These are phyloP conservation scores for Leptura quadrifasciata DNA, from an alignment of 2,888 invertebrate species.

Conservation along the genomic window DNA sequence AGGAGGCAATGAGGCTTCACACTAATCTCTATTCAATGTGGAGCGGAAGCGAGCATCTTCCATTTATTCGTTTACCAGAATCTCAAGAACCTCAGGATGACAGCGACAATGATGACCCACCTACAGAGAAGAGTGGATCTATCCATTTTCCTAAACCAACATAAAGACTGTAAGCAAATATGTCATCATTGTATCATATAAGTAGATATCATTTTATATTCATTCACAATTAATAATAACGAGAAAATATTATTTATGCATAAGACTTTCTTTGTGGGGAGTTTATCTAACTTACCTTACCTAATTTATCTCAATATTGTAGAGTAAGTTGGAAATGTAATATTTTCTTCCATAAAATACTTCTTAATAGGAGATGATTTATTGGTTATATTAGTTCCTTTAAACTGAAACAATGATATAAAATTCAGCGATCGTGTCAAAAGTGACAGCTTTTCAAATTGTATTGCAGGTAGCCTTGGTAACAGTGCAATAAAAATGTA, in stretches of 20 bases:
- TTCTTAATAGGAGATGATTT: no score
- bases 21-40: slow-evolving; percentile 74
- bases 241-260: background rate
- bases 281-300: no score
- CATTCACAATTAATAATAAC: background rate
- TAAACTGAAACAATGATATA: no score
- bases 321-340: no score
- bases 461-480: no score
- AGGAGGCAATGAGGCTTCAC: slow-evolving; percentile 72
- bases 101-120: slow-evolving; percentile 72
- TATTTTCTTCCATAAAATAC: no score
- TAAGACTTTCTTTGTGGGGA: background rate
- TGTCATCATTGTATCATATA: background rate
- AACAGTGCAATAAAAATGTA: no score
- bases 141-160: slow-evolving; percentile 71
- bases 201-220: background rate
- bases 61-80: slow-evolving; percentile 73
- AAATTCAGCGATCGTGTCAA: no score
- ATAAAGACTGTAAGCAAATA: slow-evolving; percentile 55
- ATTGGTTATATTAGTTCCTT: no score
- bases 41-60: slow-evolving; percentile 74
- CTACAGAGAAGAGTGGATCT: slow-evolving; percentile 68
- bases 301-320: no score
- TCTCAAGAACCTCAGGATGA: slow-evolving; percentile 74
- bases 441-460: no score